phyloP scores from a whole-genome alignment of 1,140 invertebrate species.

The Bombus terrestris region DNA sequence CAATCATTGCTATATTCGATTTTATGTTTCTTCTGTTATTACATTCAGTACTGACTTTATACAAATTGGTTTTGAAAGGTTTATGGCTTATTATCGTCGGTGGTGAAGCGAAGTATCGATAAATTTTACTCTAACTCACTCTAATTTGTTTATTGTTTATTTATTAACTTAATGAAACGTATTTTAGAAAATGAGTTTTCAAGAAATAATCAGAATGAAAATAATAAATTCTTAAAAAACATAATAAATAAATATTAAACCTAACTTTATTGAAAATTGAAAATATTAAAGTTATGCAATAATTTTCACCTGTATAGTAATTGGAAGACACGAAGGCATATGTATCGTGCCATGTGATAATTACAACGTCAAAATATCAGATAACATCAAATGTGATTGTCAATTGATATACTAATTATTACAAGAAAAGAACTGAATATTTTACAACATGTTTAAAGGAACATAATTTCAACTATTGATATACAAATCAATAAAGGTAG shows the following conservation, averaged over 20 bases:
- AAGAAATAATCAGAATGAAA: constrained; percentile 17
- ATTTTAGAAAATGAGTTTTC: neutral
- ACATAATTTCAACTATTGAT: constrained; percentile 12
- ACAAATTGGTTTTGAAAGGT: constrained; percentile 66
- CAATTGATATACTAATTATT: constrained; percentile 55
- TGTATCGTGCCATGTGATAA: constrained; percentile 53
- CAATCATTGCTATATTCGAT: constrained; percentile 59
- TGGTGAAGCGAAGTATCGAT: constrained; percentile 59
- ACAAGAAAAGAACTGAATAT: constrained; percentile 31
- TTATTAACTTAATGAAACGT: neutral
- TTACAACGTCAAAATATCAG: constrained; percentile 34
- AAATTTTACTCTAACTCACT: constrained; percentile 16
- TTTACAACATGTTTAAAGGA: neutral
- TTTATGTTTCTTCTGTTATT: constrained; percentile 53
- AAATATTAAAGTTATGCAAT: constrained; percentile 31
- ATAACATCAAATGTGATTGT: constrained; percentile 60
- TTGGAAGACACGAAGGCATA: constrained; percentile 71
- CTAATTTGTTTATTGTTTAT: constrained; percentile 3
- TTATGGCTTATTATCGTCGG: constrained; percentile 70
- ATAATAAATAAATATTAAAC: neutral
- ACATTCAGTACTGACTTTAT: constrained; percentile 67
- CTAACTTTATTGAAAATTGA: constrained; percentile 26
- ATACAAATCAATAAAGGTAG: neutral
- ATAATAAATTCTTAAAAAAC: neutral
- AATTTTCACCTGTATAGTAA: constrained; percentile 42